Evolutionary conservation across 1,140 invertebrate species (phyloP), one percentile per base, ranked within the genome.

Genomic region (Lepeophtheirus salmonis): DNA sequence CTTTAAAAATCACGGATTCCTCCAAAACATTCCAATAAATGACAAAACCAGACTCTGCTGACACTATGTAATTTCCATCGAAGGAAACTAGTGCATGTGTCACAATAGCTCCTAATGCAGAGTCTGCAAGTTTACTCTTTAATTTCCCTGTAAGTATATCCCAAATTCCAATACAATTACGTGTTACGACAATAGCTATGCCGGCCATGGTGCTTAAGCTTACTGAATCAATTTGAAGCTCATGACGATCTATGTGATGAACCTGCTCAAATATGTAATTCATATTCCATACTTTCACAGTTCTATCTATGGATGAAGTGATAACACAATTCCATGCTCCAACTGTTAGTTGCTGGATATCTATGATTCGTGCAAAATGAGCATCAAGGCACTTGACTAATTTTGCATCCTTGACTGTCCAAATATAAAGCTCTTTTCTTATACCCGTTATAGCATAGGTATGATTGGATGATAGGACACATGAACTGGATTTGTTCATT

Each of bases 201-300:
- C 78, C 60, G 17, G 23, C 6, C 24, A 14, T 24, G 41, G 56
- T 64, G 25, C 49, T 64, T 20, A 64, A 85, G 82, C 83, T 82
- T 20, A 97, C 85, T 20, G 83, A 81, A 71, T 97, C 91, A 60
- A 97, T 89, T 66, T 91, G 89, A 53, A 96, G 73, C 69, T 97
- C 94, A 69, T 96, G 89, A 51, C 91, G 75, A 67, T 97, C 88
- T 63, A 98, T 91, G 16, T 88, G 84, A 70, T 96, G 86, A 2
- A 97, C 90, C 74, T 96, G 89, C 69, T 97, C 90, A 68, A 94
- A 91, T 66, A 97, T 96, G 68, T 97, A 97, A 68, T 97, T 92
- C 62, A 97, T 92, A 71, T 97, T 97, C 94, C 94, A 98, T 0
- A 97, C 90, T 76, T 98, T 96, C 0, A 97, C 91, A 0, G 89